These are phyloP conservation scores for Salarias fasciatus DNA, from an alignment of 2,797 vertebrate genomes.

Conservation along the genomic window DNA sequence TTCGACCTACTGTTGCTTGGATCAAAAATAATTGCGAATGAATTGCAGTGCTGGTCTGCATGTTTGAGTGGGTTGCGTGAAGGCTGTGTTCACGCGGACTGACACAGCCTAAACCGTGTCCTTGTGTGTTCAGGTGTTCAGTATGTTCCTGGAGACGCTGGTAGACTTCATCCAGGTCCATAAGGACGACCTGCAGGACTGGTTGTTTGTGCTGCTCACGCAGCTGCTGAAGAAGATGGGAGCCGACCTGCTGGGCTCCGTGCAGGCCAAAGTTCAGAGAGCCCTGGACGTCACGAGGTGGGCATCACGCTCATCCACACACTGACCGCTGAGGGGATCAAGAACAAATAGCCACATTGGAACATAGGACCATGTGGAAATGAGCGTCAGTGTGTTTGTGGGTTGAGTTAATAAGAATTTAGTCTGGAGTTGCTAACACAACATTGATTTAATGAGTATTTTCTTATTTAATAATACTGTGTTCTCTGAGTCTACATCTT, in stretches of 20 bases:
- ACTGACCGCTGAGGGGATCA: background rate
- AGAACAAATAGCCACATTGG: too few species aligned
- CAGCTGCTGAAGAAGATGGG: slow-evolving; percentile 99
- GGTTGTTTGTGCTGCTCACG: slow-evolving; percentile 94
- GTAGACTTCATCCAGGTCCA: slow-evolving; percentile 96
- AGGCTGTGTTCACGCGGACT: background rate
- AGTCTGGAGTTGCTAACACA: too few species aligned
- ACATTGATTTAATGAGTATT: too few species aligned
- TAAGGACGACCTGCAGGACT: slow-evolving; percentile 96
- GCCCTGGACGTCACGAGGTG: slow-evolving; percentile 96
- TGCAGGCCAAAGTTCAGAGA: slow-evolving; percentile 97
- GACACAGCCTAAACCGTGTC: slow-evolving; percentile 46
- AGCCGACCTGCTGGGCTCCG: slow-evolving; percentile 95
- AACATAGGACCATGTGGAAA: too few species aligned
- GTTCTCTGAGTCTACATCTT: too few species aligned
- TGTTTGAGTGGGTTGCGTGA: slow-evolving; percentile 18
- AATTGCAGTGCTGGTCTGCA: slow-evolving; percentile 27
- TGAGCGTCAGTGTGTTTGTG: too few species aligned
- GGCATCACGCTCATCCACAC: slow-evolving; percentile 16
- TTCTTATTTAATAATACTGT: too few species aligned
- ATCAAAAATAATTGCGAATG: slow-evolving; percentile 67
- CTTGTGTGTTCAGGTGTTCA: slow-evolving; percentile 89
- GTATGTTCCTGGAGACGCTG: slow-evolving; percentile 98
- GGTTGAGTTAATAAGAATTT: too few species aligned
- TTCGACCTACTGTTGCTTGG: slow-evolving; percentile 82